Percentiles rank a stretch among this genome's conserved stretches.
Conservation (phyloP, 64 coral and sea anemone genomes). For the Pachyseris speciosa region DNA sequence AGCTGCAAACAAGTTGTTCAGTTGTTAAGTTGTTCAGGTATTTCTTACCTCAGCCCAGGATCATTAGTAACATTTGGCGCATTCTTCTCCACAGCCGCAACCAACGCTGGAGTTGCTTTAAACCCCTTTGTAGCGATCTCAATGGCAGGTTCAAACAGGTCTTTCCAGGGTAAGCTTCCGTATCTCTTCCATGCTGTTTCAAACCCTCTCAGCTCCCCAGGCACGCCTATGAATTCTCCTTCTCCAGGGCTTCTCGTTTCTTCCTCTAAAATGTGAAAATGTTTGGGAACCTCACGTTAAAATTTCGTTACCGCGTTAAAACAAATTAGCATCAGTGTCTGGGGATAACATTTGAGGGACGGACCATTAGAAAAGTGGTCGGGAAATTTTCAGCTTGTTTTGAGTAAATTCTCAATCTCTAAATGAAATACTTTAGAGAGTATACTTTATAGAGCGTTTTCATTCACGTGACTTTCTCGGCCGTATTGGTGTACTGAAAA, state of each 20-base stretch:
- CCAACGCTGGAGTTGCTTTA: background rate
- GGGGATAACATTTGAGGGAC: too few species aligned
- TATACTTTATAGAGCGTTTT: too few species aligned
- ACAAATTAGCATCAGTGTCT: too few species aligned
- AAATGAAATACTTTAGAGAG: too few species aligned
- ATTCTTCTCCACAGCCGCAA: constrained; percentile 4
- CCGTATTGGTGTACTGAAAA: too few species aligned
- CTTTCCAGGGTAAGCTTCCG: constrained; percentile 11
- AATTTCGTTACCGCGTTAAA: too few species aligned
- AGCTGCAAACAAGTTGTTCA: background rate
- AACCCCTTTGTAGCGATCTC: constrained; percentile 31
- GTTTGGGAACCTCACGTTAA: background rate
- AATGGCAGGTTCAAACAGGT: constrained; percentile 26
- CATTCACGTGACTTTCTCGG: too few species aligned
- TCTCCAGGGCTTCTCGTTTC: background rate
- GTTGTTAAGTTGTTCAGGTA: too few species aligned
- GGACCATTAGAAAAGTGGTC: too few species aligned
- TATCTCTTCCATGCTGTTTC: constrained; percentile 28
- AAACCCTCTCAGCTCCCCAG: constrained; percentile 41
- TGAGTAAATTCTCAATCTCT: too few species aligned
- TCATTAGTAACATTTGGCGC: constrained; percentile 6
- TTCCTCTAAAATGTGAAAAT: background rate
- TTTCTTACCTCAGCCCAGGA: constrained; percentile 13
- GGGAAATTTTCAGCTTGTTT: too few species aligned
- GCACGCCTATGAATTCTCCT: constrained; percentile 27